Base-by-base conservation (phyloP, 2,797 vertebrate genomes). In the Intellagama lesueurii region DNA sequence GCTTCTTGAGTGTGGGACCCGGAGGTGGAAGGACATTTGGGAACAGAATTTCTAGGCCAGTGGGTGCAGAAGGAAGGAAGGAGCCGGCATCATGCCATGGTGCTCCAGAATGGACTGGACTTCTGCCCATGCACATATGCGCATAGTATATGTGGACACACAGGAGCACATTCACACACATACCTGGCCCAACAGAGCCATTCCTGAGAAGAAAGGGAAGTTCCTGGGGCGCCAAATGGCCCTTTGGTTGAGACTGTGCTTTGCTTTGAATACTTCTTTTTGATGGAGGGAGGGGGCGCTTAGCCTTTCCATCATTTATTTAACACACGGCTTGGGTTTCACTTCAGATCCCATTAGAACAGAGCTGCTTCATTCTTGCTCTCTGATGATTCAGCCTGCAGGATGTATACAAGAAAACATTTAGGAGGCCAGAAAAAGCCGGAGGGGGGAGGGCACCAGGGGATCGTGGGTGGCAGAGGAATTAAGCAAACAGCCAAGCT, bases 41-140 rank as follows among this genome's bases (percentile, higher is more conserved):
- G 85, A 85, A 94, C 64, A 87, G 64, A 81, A 88, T 86, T 94
- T 93, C 76, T 85, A 89, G 93, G 88, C 93, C 91, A 81, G 19
- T 5, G 1, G 70, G 87, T 77, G 9, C 0, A 76, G 44, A 70
- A 83, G 83, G 85, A 70, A 83, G 83, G 85, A 0, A 0, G 81
- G 80, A 80, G 26, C 47, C 28, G 26, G 11, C 0, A 0, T 12
- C 5, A 7, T 0, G 0, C 2, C 0, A 0, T 4, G 77, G 7
- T 6, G 35, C 60, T 24, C 22, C 40, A 49, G 0, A 0, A 0
- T 4, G 81, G 73, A n/a, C 12, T 8, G 0, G 0, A 16, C 35
- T 0, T 90, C 35, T 22, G 0, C 17, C 26, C 40, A 44, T 16
- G 68, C 40, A 69, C 32, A 86, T 1, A 0, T 9, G 1, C 0